Evolutionary conservation across 1,140 invertebrate species (phyloP).

Genomic region (Drosophila jambulina): DNA sequence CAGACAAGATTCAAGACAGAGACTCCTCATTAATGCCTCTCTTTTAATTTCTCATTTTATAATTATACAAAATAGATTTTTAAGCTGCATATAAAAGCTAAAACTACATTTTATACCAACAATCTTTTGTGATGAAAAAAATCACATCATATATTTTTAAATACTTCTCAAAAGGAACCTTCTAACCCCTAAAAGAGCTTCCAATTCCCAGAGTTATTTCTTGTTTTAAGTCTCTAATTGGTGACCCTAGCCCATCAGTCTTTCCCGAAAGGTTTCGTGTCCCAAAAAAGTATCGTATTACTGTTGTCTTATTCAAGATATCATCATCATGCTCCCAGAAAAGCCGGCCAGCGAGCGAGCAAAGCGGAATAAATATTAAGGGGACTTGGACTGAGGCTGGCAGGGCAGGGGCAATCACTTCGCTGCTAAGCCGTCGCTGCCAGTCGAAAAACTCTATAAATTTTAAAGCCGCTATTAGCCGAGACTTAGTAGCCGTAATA

Average conservation of each 20-base stretch:
- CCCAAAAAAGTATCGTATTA: constrained; percentile 27
- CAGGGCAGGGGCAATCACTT: constrained; percentile 55
- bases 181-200: no score
- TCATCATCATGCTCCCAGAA: constrained; percentile 5
- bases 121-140: neutral
- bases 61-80: no score
- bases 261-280: neutral
- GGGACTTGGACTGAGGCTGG: constrained; percentile 23
- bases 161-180: neutral
- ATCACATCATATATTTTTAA: neutral
- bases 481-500: constrained; percentile 66
- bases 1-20: neutral
- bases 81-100: neutral
- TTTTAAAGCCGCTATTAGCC: constrained; percentile 80
- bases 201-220: neutral
- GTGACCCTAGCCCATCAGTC: constrained; percentile 20
- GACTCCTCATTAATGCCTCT: neutral
- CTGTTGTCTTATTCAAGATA: constrained; percentile 14
- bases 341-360: constrained; percentile 4
- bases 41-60: no score
- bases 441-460: constrained; percentile 73
- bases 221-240: constrained; percentile 5
- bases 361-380: constrained; percentile 60
- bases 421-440: constrained; percentile 47
- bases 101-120: neutral